Base-by-base conservation (phyloP, 2,797 vertebrate genomes). In the Furcifer pardalis region DNA sequence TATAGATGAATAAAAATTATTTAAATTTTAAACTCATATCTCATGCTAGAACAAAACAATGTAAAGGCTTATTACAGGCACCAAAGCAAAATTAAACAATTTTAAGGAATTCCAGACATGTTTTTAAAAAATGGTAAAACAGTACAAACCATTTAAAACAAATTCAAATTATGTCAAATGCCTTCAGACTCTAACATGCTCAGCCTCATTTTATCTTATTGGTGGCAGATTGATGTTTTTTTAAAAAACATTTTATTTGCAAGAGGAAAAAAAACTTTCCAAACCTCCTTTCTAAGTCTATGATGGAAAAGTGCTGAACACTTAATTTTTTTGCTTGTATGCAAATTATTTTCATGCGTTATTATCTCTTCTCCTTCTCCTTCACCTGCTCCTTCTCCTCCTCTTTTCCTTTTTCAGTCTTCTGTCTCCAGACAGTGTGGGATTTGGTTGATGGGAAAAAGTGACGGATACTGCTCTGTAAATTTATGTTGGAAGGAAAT, bases 401-500 rank as follows among this genome's bases (percentile, higher is more conserved):
- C 44, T 88, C 84, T 65, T 32, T 27, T 72, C 13, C 76, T 1
- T 32, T 49, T 42, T 37, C 79, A 84, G 72, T 74, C 69, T 82
- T 17, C 42, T 19, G 25, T 72, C 17, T 85, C 27, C 76, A 83
- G 40, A 86, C 82, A 60, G 32, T 35, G 46, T 83, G 68, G 84
- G 82, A 46, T 15, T 82, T 83, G 88, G 82, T n/a, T 44, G 62
- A 32, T 25, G 84, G 62, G 40, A 35, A 78, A 79, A 83, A 5
- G 25, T 15, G 32, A 5, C 21, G 21, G 37, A 37, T 72, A 84
- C 49, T 89, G 32, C 84, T 37, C 35, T 84, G 83, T 80, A 83
- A 88, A 93, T 92, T 89, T 93, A 91, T 90, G 90, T 91, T 90
- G 83, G 91, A 89, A 12, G 65, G n/a, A 83, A 89, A 85, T 87